These are phyloP conservation scores for Synergus itoensis DNA, from an alignment of 2,888 invertebrate genomes.

Conservation along the genomic window DNA sequence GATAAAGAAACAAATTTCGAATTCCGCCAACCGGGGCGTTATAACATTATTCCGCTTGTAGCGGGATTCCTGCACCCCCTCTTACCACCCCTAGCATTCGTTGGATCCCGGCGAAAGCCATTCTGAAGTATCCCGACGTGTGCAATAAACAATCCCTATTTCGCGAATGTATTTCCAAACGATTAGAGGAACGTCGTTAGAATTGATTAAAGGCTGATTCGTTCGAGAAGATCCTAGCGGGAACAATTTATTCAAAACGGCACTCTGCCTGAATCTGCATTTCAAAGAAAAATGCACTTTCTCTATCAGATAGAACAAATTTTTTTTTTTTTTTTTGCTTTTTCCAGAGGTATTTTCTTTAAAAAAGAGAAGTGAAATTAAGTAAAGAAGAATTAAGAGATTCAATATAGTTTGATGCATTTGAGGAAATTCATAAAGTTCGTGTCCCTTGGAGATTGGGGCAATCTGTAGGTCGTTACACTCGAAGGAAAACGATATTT, in stretches of 20 bases:
- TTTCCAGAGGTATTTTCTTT: too few species aligned
- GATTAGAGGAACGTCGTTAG: constrained; percentile 55
- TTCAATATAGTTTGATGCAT: not conserved
- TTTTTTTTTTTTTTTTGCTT: too few species aligned
- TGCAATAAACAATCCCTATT: constrained; percentile 67
- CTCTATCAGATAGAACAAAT: not conserved
- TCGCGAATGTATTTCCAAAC: constrained; percentile 60
- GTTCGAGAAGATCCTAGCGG: not conserved
- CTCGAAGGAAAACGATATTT: constrained; percentile 26
- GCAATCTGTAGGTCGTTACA: constrained; percentile 34
- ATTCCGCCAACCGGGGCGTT: constrained; percentile 70
- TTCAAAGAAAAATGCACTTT: not conserved
- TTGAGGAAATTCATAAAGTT: not conserved
- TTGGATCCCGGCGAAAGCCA: constrained; percentile 60
- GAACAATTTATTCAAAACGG: constrained; percentile 23
- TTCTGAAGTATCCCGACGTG: constrained; percentile 63
- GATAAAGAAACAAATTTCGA: constrained; percentile 76
- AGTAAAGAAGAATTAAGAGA: not conserved
- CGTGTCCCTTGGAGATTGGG: not conserved
- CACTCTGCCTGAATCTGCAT: constrained; percentile 12
- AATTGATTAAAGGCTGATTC: constrained; percentile 41
- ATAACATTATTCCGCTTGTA: constrained; percentile 73
- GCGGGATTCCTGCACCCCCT: constrained; percentile 54
- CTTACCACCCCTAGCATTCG: constrained; percentile 48
- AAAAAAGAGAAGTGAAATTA: not conserved